A percentile compares a stretch with the other conserved stretches of the same genome.
These are phyloP conservation scores for Micrastur ruficollis DNA, from an alignment of 2,797 vertebrate genomes.

Conservation along the genomic window DNA sequence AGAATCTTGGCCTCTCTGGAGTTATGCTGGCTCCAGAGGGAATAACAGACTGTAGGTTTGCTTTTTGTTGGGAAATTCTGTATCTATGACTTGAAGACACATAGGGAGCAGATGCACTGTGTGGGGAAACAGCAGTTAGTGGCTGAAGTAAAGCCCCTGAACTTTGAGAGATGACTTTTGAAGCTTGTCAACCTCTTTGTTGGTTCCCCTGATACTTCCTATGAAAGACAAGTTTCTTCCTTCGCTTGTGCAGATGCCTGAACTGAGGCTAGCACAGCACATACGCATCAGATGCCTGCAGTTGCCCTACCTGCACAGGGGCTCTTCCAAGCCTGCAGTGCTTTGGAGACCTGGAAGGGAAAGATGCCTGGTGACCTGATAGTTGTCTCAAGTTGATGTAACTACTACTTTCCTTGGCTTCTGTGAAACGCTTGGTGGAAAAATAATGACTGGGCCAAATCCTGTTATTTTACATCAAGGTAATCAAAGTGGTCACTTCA, in stretches of 20 bases:
- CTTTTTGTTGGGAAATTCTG: not conserved
- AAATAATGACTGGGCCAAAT: not conserved
- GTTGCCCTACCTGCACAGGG: not conserved
- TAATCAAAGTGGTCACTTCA: conserved; percentile 12
- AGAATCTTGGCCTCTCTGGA: not conserved
- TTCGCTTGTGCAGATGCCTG: not conserved
- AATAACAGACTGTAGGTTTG: not conserved
- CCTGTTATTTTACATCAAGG: not conserved
- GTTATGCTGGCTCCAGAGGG: not conserved
- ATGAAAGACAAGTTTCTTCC: not conserved
- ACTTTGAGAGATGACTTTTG: not conserved
- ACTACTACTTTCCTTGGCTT: conserved; percentile 18
- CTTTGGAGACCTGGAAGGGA: not conserved
- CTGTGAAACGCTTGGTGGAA: not conserved
- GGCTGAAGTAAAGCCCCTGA: not conserved
- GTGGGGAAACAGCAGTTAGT: not conserved
- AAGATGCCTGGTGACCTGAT: not conserved
- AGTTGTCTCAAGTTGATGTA: not conserved
- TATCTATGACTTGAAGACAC: not conserved
- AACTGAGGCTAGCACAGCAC: not conserved
- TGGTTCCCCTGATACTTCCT: not conserved
- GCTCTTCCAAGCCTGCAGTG: not conserved
- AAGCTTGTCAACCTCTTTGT: not conserved
- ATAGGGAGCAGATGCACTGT: not conserved
- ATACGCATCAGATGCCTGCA: not conserved